Evolutionary conservation across 2,888 invertebrate genomes (phyloP).

Genomic region (Phrixothrix hirtus): DNA sequence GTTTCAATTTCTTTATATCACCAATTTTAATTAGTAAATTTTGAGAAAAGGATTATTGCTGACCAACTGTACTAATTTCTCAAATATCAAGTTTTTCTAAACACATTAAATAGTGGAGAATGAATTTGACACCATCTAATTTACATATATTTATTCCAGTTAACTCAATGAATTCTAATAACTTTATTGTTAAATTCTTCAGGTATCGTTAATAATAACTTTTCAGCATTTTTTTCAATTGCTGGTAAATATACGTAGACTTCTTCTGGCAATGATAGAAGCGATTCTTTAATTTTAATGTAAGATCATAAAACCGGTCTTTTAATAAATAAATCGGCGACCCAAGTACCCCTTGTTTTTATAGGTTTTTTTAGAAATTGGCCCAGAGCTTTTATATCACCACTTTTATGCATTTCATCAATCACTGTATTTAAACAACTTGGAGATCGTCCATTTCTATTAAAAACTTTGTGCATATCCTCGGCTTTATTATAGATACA

Average conservation of each 20-base stretch:
- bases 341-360: conserved; percentile 64
- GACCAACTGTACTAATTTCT: conserved; percentile 33
- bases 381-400: conserved; percentile 46
- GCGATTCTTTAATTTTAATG: conserved; percentile 56
- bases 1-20: conserved; percentile 43
- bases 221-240: conserved; percentile 58
- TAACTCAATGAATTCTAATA: conserved; percentile 48
- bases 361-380: conserved; percentile 54
- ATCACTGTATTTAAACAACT: conserved; percentile 63
- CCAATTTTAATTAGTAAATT: conserved; percentile 51
- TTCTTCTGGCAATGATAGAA: conserved; percentile 42
- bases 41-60: conserved; percentile 10
- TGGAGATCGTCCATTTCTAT: conserved; percentile 68
- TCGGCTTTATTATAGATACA: conserved; percentile 63
- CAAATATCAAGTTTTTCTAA: conserved; percentile 51
- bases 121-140: conserved; percentile 54
- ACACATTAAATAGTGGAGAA: conserved; percentile 57
- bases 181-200: conserved; percentile 55
- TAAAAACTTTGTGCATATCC: conserved; percentile 66
- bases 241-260: conserved; percentile 53
- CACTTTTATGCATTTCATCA: conserved; percentile 56
- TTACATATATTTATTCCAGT: conserved; percentile 43
- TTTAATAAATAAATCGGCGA: conserved; percentile 60
- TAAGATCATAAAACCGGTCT: conserved; percentile 63
- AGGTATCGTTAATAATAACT: conserved; percentile 60